Conservation (phyloP, 2,888 invertebrate genomes). For the Sesia bembeciformis region DNA sequence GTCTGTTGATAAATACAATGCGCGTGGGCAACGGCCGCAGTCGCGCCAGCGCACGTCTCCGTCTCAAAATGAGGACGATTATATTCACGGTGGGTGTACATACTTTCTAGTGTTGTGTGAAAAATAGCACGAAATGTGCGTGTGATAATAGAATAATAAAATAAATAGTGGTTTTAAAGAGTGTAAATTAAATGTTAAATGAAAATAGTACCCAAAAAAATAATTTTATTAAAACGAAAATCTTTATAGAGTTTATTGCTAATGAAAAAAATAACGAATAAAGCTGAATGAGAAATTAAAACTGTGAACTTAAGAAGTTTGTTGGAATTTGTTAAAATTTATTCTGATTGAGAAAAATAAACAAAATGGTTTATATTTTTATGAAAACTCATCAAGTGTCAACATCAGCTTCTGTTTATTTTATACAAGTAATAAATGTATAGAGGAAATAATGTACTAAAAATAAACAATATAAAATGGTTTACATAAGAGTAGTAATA, state of each 20-base stretch:
- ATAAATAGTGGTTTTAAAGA: not conserved
- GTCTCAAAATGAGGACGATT: constrained; percentile 56
- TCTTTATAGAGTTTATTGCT: no score
- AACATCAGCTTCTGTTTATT: no score
- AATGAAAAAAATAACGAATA: no score
- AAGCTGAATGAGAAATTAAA: no score
- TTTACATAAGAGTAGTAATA: not conserved
- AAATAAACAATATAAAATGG: no score
- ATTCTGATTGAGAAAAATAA: no score
- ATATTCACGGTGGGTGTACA: constrained; percentile 51
- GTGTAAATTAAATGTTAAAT: not conserved
- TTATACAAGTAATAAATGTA: no score
- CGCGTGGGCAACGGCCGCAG: constrained; percentile 28
- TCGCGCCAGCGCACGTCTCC: constrained; percentile 45
- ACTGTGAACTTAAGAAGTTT: no score
- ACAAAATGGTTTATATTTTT: no score
- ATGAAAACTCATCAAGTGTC: no score
- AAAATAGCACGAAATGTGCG: not conserved
- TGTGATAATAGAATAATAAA: not conserved
- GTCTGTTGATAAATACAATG: constrained; percentile 45
- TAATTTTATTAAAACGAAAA: not conserved
- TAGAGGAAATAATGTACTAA: no score
- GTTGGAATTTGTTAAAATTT: no score
- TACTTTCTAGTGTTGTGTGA: not conserved
- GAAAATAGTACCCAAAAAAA: not conserved